Conservation (phyloP, 2,113 vertebrate genomes). For the Coptodon bakossiorum region DNA sequence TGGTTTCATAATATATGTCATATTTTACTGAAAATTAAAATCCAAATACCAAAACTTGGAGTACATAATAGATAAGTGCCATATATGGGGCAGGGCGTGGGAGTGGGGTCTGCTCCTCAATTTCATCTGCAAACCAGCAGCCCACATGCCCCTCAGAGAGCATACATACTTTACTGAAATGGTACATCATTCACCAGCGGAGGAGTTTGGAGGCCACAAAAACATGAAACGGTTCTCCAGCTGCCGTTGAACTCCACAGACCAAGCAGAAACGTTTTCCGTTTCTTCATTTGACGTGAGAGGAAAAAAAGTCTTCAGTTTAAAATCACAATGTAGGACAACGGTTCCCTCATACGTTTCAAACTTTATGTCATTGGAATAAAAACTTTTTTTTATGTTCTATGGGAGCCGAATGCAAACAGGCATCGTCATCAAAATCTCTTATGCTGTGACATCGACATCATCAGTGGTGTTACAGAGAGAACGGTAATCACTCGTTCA, state of each 20-base stretch:
- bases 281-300: background rate
- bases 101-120: background rate
- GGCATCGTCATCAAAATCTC: background rate
- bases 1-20: background rate
- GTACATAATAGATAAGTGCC: background rate
- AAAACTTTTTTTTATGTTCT: background rate
- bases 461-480: background rate
- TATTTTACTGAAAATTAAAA: background rate
- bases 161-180: background rate
- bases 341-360: background rate
- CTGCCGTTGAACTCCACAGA: background rate
- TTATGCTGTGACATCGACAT: background rate
- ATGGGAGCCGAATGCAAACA: background rate
- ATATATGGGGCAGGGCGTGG: background rate
- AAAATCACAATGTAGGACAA: background rate
- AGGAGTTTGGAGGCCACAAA: background rate
- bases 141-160: background rate
- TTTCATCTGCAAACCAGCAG: background rate
- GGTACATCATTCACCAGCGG: background rate
- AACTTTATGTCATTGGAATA: background rate
- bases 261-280: background rate
- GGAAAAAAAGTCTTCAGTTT: background rate
- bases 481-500: background rate
- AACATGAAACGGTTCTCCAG: background rate
- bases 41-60: background rate